Conservation (phyloP, 2,113 vertebrate genomes). For the Hyperopisus bebe region DNA sequence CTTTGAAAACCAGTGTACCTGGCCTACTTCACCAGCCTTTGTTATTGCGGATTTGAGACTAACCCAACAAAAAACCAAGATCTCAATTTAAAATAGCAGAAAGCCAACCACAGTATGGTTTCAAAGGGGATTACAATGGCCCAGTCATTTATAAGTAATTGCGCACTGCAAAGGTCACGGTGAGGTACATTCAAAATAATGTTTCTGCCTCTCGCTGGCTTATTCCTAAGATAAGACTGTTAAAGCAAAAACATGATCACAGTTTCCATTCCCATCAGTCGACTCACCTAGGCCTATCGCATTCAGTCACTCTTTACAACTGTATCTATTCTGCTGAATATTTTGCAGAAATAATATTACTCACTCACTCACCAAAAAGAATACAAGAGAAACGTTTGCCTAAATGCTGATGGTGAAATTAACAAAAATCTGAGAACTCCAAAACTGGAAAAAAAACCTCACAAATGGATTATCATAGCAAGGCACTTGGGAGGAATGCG, state of each 20-base stretch:
- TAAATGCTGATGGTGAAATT: neutral
- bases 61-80: neutral
- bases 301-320: neutral
- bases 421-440: neutral
- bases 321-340: neutral
- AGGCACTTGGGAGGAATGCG: neutral
- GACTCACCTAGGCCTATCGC: neutral
- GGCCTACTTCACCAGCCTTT: neutral
- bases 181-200: neutral
- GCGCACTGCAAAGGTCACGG: neutral
- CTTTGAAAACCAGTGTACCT: neutral
- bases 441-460: neutral
- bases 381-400: neutral
- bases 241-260: neutral
- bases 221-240: neutral
- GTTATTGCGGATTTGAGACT: neutral
- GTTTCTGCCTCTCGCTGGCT: neutral
- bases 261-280: neutral
- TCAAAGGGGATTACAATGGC: neutral
- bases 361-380: neutral
- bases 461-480: neutral
- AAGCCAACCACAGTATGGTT: neutral
- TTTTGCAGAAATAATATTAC: neutral
- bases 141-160: conserved; percentile 6
- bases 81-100: neutral